These are phyloP conservation scores for Bagarius yarrelli DNA, from an alignment of 2,113 vertebrate species.

Conservation along the genomic window DNA sequence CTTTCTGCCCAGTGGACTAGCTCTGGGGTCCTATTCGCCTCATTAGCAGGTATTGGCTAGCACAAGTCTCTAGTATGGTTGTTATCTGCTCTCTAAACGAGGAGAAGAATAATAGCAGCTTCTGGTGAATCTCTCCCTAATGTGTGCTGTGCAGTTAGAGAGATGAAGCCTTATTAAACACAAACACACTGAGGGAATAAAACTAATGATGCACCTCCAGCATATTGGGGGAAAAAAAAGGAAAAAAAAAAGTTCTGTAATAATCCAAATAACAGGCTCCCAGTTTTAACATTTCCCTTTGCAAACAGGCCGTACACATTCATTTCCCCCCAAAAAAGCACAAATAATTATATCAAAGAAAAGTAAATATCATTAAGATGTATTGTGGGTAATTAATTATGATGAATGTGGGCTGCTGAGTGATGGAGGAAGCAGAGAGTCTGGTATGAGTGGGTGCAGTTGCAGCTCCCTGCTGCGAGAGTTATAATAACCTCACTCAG, in stretches of 20 bases:
- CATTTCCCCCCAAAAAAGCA: conserved; percentile 54
- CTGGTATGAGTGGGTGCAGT: conserved; percentile 46
- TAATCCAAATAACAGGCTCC: conserved; percentile 59
- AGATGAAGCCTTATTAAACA: conserved; percentile 65
- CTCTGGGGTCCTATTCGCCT: conserved; percentile 15
- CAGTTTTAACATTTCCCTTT: conserved; percentile 49
- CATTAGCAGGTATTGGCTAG: conserved; percentile 42
- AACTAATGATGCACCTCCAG: conserved; percentile 65
- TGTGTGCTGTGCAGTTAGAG: conserved; percentile 54
- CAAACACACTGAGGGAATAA: conserved; percentile 58
- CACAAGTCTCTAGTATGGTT: conserved; percentile 48
- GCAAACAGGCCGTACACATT: conserved; percentile 57
- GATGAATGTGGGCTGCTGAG: conserved; percentile 54
- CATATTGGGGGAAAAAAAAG: conserved; percentile 33
- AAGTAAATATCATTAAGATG: conserved; percentile 76
- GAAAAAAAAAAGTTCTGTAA: conserved; percentile 53
- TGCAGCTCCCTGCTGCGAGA: conserved; percentile 67
- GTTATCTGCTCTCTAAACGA: conserved; percentile 63
- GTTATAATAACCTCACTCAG: conserved; percentile 73
- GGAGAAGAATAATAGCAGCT: conserved; percentile 67
- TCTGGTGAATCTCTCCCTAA: conserved; percentile 61
- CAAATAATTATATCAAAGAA: conserved; percentile 69
- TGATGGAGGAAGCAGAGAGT: conserved; percentile 47
- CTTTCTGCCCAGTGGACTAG: conserved; percentile 10
- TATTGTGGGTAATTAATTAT: conserved; percentile 73